Conservation (phyloP, 2,113 vertebrate genomes). For the Oreotrochilus melanogaster region DNA sequence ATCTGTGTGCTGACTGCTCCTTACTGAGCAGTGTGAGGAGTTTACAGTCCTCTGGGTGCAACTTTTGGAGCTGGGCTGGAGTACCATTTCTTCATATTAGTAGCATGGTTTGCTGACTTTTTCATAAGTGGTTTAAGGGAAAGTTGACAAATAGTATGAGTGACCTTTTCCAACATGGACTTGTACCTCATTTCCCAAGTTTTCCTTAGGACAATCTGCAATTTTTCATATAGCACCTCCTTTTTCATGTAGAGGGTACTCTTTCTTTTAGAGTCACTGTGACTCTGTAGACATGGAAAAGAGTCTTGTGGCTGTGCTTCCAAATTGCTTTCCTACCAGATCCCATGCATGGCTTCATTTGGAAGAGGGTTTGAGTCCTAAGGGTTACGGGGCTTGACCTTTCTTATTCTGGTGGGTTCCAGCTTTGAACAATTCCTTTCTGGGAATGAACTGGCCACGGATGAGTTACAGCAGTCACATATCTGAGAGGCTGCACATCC, state of each 20-base stretch:
- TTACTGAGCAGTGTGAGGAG: background rate
- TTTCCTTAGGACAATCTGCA: background rate
- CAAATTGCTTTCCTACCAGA: background rate
- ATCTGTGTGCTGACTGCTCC: accelerated
- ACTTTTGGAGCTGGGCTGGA: background rate
- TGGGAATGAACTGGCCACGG: background rate
- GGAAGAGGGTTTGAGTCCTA: background rate
- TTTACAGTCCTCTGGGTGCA: background rate
- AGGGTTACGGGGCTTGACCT: background rate
- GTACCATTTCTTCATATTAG: background rate
- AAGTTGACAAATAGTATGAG: background rate
- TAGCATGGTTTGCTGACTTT: background rate
- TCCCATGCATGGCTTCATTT: accelerated
- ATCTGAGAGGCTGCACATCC: background rate
- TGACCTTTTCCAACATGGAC: background rate
- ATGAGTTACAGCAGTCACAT: accelerated
- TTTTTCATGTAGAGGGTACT: background rate
- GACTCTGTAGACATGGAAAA: accelerated
- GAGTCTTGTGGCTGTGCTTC: background rate
- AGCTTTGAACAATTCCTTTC: background rate
- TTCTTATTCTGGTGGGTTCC: background rate
- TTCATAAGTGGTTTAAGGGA: background rate
- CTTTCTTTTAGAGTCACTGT: background rate
- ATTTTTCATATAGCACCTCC: background rate
- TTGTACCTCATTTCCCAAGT: background rate